These are phyloP conservation scores for Laothoe populi DNA, from an alignment of 2,888 invertebrate species.

Conservation along the genomic window DNA sequence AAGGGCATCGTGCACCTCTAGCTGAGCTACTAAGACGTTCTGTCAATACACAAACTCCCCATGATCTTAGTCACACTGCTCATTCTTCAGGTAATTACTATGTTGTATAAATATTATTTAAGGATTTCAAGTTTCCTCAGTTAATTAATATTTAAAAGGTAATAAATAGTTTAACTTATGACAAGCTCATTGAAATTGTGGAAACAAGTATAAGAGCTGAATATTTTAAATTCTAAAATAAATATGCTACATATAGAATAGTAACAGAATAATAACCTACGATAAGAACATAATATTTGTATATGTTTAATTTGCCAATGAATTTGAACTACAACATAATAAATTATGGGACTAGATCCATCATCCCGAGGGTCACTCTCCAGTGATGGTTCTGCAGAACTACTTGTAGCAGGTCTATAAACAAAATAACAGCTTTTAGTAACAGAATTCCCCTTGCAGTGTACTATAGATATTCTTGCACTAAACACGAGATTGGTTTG, in stretches of 20 bases:
- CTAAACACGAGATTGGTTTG: conserved; percentile 49
- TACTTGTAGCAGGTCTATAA: conserved; percentile 87
- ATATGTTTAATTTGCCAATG: not conserved
- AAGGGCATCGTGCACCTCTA: conserved; percentile 93
- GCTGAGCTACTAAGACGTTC: conserved; percentile 91
- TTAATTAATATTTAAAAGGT: not conserved
- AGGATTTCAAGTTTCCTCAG: not conserved
- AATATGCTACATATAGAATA: too few relatives aligned
- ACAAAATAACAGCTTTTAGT: conserved; percentile 65
- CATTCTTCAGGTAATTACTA: conserved; percentile 88
- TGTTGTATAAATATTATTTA: not conserved
- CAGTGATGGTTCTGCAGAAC: conserved; percentile 83
- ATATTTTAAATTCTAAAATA: too few relatives aligned
- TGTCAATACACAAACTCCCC: conserved; percentile 94
- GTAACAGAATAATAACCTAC: too few relatives aligned
- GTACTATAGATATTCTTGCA: conserved; percentile 47
- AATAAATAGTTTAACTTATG: too few relatives aligned
- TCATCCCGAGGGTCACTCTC: conserved; percentile 85
- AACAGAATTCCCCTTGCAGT: conserved; percentile 47
- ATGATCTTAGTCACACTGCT: conserved; percentile 87
- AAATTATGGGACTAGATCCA: conserved; percentile 76
- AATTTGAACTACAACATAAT: conserved; percentile 21
- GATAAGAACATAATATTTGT: not conserved
- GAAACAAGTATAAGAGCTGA: too few relatives aligned
- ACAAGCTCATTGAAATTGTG: too few relatives aligned